Base-by-base conservation (phyloP, 2,888 invertebrate genomes). In the Agrotis clavis region DNA sequence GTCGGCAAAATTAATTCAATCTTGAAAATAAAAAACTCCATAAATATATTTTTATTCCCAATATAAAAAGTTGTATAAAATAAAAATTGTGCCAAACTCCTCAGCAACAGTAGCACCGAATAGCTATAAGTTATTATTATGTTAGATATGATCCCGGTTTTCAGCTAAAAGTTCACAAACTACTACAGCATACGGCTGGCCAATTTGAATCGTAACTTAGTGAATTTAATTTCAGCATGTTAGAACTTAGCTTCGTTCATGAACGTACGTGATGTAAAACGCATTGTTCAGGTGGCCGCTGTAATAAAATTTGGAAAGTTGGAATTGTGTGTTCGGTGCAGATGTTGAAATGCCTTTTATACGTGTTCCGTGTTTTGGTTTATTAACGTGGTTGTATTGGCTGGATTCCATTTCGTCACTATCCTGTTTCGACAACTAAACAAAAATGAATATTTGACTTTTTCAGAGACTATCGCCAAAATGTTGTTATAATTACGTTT, bases 181-280 rank as follows among this genome's bases (percentile, higher is more conserved):
- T 84, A 69, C 77, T 77, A 67, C 67, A 72, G 61, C 74, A 69
- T 75, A 86, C 79, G 60, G 75, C 74, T 69, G 65, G 80, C 81
- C 82, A 84, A 85, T 86, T 87, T 86, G 76, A 84, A 86, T 84
- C 79, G 86, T 83, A 86, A 86, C 86, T 86, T 85, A 77, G 81
- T 77, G 82, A 87, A 87, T 87, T 87, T 81, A 78, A 82, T 87
- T 83, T 85, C 69, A 77, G 72, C 81, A 70, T 67, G 86, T 82
- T 79, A 73, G 74, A 83, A 87, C 87, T 87, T 83, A 79, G 75
- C 83, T 80, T 78, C 82, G 83, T 86, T 83, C 80, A 62, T 51
- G n/a, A 30, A 14, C 57, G n/a, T 72, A 67, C 77, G 72, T 69
- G 81, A 77, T 74, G 77, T 83, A 78, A 83, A 86, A 69, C 66